Evolutionary conservation across 2,113 vertebrate species (phyloP).

Genomic region (Cyprinodon variegatus): DNA sequence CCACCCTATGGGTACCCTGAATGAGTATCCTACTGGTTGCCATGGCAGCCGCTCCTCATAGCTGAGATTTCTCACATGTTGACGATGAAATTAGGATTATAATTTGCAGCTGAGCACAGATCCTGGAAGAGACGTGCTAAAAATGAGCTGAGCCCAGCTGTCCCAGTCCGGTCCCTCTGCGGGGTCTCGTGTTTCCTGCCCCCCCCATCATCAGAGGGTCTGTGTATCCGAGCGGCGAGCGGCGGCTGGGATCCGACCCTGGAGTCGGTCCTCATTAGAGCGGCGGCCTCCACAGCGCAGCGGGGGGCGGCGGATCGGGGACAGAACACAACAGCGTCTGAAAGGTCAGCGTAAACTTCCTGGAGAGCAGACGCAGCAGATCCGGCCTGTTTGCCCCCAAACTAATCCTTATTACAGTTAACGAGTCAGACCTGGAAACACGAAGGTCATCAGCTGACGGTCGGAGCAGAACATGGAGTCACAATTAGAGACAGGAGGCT

Average conservation of each 20-base stretch:
- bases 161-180: slow-evolving; percentile 10
- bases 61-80: too few species aligned
- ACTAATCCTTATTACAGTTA: slow-evolving; percentile 49
- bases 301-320: slow-evolving; percentile 29
- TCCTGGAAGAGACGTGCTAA: too few species aligned
- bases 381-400: slow-evolving; percentile 41
- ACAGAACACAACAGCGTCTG: slow-evolving; percentile 32
- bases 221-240: slow-evolving; percentile 28
- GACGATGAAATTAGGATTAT: too few species aligned
- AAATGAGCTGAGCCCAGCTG: background rate
- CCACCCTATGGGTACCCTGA: too few species aligned
- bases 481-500: background rate
- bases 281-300: background rate
- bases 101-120: too few species aligned
- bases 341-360: slow-evolving; percentile 46
- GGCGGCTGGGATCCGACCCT: slow-evolving; percentile 28
- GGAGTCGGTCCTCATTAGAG: slow-evolving; percentile 45
- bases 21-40: too few species aligned
- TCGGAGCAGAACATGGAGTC: background rate
- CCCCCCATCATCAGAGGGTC: slow-evolving; percentile 41
- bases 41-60: too few species aligned
- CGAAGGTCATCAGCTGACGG: slow-evolving; percentile 25
- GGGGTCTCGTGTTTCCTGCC: slow-evolving; percentile 61
- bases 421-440: slow-evolving; percentile 34
- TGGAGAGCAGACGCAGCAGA: background rate